A percentile compares a stretch with the other conserved stretches of the same genome.
Conservation (phyloP, 2,888 invertebrate genomes). For the Drosophila anceps region DNA sequence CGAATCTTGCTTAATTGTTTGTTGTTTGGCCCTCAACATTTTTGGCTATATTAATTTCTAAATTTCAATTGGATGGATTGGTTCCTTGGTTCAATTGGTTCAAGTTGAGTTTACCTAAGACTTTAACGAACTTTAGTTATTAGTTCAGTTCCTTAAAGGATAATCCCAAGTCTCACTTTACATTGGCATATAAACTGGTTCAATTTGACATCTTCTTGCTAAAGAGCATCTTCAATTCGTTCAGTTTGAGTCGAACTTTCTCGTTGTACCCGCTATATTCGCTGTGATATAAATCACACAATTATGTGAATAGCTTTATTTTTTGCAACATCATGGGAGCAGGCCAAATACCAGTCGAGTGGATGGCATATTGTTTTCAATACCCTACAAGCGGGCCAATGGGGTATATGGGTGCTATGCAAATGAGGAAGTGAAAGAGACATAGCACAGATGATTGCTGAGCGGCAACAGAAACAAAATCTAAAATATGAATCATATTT, state of each 20-base stretch:
- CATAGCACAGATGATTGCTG: background rate
- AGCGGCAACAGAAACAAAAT: background rate
- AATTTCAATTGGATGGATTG: too few species aligned
- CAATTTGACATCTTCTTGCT: too few species aligned
- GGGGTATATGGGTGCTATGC: background rate
- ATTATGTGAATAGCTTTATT: constrained; percentile 41
- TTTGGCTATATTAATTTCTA: background rate
- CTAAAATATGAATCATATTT: too few species aligned
- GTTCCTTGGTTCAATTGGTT: background rate
- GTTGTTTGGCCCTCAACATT: background rate
- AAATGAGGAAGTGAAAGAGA: background rate
- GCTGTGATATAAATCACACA: constrained; percentile 68
- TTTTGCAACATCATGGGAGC: constrained; percentile 57
- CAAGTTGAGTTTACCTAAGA: background rate
- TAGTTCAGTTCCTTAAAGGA: background rate
- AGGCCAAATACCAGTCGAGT: constrained; percentile 61
- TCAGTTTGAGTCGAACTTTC: background rate
- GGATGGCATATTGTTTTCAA: constrained; percentile 41
- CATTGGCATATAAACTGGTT: background rate
- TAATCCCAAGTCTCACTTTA: background rate
- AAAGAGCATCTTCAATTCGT: constrained; percentile 22
- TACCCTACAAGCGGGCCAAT: background rate
- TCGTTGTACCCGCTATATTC: constrained; percentile 7
- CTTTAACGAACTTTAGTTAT: background rate
- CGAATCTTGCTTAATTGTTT: background rate